Base-by-base conservation (phyloP, 2,113 vertebrate species). In the Serilophus lunatus region DNA sequence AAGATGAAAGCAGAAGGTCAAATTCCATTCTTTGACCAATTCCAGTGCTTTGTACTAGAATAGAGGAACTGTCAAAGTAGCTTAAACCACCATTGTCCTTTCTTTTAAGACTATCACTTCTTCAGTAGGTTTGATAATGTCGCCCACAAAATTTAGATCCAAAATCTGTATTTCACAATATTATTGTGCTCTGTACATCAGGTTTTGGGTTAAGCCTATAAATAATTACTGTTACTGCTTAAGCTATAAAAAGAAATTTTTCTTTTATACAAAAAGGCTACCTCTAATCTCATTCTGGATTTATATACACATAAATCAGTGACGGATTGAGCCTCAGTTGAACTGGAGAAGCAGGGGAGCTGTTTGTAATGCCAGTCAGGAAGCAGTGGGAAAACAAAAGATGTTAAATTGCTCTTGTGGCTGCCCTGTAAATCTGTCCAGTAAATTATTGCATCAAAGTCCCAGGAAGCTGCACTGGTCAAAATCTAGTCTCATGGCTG, bases 261-360 rank as follows among this genome's bases (percentile, higher is more conserved):
- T 72, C n/a, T 78, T 92, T 82, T 86, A 42, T 79, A 38, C 5
- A 22, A 78, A 86, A 33, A 15, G 5, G 75, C 51, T 65, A 31
- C n/a, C 45, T 95, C 91, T 89, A 91, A 93, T 79, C 69, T 71
- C 47, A 40, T 66, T 90, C 49, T 47, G 75, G 96, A 88, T 93
- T 94, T 93, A 90, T 77, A 66, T 31, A 65, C 12, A 36, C 47
- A 77, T 79, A 81, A 85, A 80, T 91, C 64, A 33, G 47, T 66
- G 75, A 56, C 29, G 63, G 63, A 50, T 38, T 61, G 71, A 78
- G 82, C 56, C 51, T 82, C 78, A 60, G 53, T 5, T 90, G 82
- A 91, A 79, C n/a, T 70, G 49, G 36, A 6, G 1, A 91, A 64
- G 57, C 2, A 0, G n/a, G 33, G 38, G 68, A 85, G 74, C 38